Evolutionary conservation across 2,888 invertebrate species (phyloP), one percentile per base, ranked within the genome.

Genomic region (Himalopsyche japonica): DNA sequence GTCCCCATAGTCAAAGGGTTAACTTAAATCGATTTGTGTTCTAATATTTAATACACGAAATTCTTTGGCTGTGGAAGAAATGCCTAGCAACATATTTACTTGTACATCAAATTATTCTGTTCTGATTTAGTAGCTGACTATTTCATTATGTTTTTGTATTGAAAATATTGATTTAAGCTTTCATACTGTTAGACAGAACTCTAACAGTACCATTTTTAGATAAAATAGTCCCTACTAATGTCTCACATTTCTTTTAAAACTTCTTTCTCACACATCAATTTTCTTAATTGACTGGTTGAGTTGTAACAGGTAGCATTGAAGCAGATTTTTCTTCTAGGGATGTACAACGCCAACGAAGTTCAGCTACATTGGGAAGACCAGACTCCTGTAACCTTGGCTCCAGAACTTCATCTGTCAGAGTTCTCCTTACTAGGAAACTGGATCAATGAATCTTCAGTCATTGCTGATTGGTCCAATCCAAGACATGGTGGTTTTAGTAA

Each of bases 381-480:
- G 85, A 93, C 93, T 81, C 96, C 97, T 2, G 95, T 97, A 18
- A 94, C 95, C 27, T 92, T 97, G 78, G 96, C 96, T 30, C 93
- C 94, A 0, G 95, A 95, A 87, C 90, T 97, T 81, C 96, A 97
- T 89, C 91, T 97, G 80, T 96, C 97, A 0, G 97, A 97, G 90
- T 97, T 96, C 89, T 93, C 94, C 64, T 91, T 97, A 24, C 92
- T 95, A 79, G 93, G 94, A 85, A 94, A 92, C 88, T 95, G 95
- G 95, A 94, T 94, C 0, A 95, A 96, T 89, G 94, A 93, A 88
- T 94, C 95, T 3, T 93, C 94, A 3, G 94, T 95, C n/a, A 93
- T 94, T 86, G 95, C 95, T 30, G 95, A 95, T 88, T 90, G 94
- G 32, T 92, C 93, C 84, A 94, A 95, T 88, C 93, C 95, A 89